Conservation (phyloP, 2,113 vertebrate species). For the Podarcis raffonei region DNA sequence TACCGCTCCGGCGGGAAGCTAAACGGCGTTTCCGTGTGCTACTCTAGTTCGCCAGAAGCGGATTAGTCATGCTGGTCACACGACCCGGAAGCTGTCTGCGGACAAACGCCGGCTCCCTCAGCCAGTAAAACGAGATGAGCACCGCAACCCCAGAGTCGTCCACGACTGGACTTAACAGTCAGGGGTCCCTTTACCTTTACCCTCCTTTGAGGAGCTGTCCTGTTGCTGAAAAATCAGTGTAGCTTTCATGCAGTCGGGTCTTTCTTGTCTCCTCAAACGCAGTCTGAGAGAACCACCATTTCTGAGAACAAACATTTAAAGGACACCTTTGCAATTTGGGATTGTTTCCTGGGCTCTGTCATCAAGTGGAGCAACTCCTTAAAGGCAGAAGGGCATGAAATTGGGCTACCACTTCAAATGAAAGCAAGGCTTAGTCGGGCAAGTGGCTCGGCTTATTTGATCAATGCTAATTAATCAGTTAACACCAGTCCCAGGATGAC, state of each 20-base stretch:
- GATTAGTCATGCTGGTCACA: too few species aligned
- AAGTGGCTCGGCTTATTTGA: not conserved
- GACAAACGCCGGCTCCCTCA: too few species aligned
- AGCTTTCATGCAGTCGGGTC: not conserved
- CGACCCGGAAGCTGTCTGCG: too few species aligned
- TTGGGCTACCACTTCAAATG: slow-evolving; percentile 8
- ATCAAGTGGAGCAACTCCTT: slow-evolving; percentile 32
- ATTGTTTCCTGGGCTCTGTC: slow-evolving; percentile 45
- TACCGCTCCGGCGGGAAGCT: too few species aligned
- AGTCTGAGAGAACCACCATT: not conserved
- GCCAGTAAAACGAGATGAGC: too few species aligned
- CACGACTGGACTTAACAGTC: too few species aligned
- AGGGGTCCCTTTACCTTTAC: too few species aligned
- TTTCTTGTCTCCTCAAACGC: slow-evolving; percentile 8
- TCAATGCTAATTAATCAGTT: not conserved
- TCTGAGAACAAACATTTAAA: slow-evolving; percentile 19
- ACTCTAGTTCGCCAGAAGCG: too few species aligned
- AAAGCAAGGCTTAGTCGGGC: slow-evolving; percentile 4
- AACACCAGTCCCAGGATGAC: not conserved
- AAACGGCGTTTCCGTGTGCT: too few species aligned
- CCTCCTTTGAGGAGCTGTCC: not conserved
- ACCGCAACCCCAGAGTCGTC: too few species aligned
- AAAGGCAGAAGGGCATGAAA: slow-evolving; percentile 38
- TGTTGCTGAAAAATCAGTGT: slow-evolving; percentile 4
- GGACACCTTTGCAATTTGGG: slow-evolving; percentile 29